Base-by-base conservation (phyloP, 2,888 invertebrate genomes). In the Pristionchus mayeri region DNA sequence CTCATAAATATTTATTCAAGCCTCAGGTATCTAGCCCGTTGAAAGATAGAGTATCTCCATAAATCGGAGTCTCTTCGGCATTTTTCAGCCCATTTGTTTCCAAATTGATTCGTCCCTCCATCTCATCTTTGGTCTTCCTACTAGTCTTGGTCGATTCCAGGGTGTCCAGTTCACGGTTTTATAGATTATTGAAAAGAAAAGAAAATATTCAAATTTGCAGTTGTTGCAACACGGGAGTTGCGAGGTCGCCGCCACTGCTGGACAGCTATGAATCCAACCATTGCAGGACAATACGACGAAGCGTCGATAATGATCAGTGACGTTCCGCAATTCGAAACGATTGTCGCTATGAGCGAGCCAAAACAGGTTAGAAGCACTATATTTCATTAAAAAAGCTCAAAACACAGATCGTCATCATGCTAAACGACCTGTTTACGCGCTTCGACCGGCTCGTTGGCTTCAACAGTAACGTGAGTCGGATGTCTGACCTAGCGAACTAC, bases 251-350 rank as follows among this genome's bases (percentile, higher is more conserved):
- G 87, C 90, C 91, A 2, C 81, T 90, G 9, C 90, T 92, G 84
- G 91, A 91, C 71, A 34, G 63, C 63, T 11, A 21, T 54, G 16
- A 54, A n/a, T 54, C 21, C 13, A n/a, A 63, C 9, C n/a, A 27
- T 63, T 78, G 11, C 21, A 78, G 44, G 93, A 93, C 86, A 87
- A 71, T 87, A 88, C 87, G 87, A 88, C n/a, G 87, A 87, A 79
- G 92, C 90, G 9, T 92, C 92, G 7, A 90, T 92, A 44, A 87
- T 93, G 85, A 92, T 93, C 88, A 89, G 90, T 80, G 93, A 93
- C 85, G 92, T 93, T 21, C 93, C 93, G 54, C 89, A 88, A 11
- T 93, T 93, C 86, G 92, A 92, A 37, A 88, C 87, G 78, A 93
- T 93, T 52, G 91, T 92, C 0, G 87, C 91, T 9, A 86, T 89